Conservation (phyloP, 2,888 invertebrate genomes). For the Platerodrilus igneus region DNA sequence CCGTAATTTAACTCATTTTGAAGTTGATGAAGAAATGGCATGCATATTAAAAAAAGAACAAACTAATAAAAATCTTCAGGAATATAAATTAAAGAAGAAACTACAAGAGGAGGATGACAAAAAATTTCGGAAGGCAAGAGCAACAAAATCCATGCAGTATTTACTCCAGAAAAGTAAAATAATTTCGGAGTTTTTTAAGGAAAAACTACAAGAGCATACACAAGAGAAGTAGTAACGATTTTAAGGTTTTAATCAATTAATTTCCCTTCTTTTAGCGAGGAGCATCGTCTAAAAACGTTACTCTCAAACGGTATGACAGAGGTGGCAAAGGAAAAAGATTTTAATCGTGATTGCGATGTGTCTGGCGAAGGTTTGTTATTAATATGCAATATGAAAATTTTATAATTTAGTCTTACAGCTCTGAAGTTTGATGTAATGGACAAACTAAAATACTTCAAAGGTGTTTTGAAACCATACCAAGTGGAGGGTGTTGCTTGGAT, state of each 20-base stretch:
- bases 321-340: no score
- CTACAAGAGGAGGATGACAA: conserved; percentile 1
- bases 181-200: conserved; percentile 30
- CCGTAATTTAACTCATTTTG: conserved; percentile 4
- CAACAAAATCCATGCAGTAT: conserved; percentile 31
- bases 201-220: conserved; percentile 18
- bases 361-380: no score
- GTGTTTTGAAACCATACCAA: conserved; percentile 58
- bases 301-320: no score
- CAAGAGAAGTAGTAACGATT: neutral
- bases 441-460: conserved; percentile 35
- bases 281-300: no score
- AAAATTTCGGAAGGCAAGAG: conserved; percentile 26
- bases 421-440: conserved; percentile 13
- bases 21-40: conserved; percentile 1
- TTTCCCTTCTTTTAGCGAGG: no score
- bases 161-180: conserved; percentile 28
- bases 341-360: no score
- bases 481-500: conserved; percentile 65
- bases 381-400: no score
- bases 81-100: neutral
- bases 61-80: neutral
- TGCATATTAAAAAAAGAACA: neutral
- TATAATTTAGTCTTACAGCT: no score
- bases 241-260: no score